phyloP scores from a whole-genome alignment of 2,797 vertebrate species.

The Danio choprae region DNA sequence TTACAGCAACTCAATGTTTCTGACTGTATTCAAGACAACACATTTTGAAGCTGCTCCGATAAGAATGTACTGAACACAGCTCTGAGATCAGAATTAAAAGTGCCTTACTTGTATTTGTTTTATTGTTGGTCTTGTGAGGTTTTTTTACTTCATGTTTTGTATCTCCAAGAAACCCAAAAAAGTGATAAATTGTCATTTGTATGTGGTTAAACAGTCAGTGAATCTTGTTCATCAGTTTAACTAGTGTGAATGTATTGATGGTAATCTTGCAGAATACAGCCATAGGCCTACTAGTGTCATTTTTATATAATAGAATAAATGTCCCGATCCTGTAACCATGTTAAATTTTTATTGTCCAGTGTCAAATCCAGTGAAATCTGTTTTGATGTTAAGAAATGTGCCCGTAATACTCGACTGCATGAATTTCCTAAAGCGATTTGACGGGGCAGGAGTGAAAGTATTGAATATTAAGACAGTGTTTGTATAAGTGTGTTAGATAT shows the following conservation, averaged over 20 bases:
- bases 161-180: background rate
- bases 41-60: conserved; percentile 17
- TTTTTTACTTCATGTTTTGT: conserved; percentile 3
- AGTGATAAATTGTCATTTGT: background rate
- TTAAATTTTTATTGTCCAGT: background rate
- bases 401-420: background rate
- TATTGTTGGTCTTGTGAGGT: background rate
- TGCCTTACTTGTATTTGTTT: conserved; percentile 36
- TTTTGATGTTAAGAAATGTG: conserved; percentile 13
- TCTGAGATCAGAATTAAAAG: conserved; percentile 19
- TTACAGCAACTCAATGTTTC: background rate
- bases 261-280: conserved; percentile 1
- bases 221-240: background rate
- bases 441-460: conserved; percentile 2
- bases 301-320: background rate
- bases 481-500: conserved; percentile 2
- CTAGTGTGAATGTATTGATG: conserved; percentile 9
- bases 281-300: background rate
- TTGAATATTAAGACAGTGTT: conserved; percentile 21
- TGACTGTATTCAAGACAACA: conserved; percentile 2
- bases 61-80: conserved; percentile 22
- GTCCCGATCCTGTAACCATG: background rate
- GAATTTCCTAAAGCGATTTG: background rate
- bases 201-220: background rate
- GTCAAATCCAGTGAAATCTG: conserved; percentile 17